These are phyloP conservation scores for Eupeodes latifasciatus DNA, from an alignment of 2,888 invertebrate species.

Conservation along the genomic window DNA sequence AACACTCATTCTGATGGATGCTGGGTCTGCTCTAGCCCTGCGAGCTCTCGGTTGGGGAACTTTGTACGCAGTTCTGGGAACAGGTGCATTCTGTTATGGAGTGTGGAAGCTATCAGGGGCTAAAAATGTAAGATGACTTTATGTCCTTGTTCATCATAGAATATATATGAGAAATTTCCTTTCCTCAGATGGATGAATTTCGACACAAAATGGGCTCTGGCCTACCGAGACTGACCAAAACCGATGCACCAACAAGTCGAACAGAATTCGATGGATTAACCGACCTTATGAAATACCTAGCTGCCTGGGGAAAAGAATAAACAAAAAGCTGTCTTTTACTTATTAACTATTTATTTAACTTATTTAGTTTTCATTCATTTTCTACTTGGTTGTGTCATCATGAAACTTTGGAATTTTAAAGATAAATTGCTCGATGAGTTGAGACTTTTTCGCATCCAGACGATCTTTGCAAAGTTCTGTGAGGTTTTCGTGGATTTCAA, in stretches of 20 bases:
- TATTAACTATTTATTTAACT: conserved; percentile 9
- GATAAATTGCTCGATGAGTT: conserved; percentile 62
- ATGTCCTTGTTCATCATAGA: too few relatives aligned
- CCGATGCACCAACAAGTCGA: conserved; percentile 91
- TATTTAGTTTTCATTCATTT: conserved; percentile 35
- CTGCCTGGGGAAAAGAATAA: conserved; percentile 84
- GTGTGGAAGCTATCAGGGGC: conserved; percentile 96
- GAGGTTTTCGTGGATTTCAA: conserved; percentile 77
- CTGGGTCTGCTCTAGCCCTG: conserved; percentile 91
- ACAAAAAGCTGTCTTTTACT: conserved; percentile 5
- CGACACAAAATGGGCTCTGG: conserved; percentile 90
- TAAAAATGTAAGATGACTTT: conserved; percentile 87
- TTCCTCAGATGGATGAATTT: conserved; percentile 91
- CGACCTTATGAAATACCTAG: conserved; percentile 92
- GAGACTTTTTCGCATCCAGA: conserved; percentile 54
- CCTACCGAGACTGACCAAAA: conserved; percentile 91
- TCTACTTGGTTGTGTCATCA: neutral
- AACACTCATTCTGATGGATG: conserved; percentile 88
- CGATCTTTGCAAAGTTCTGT: conserved; percentile 72
- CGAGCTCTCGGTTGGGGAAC: conserved; percentile 95
- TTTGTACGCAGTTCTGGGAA: conserved; percentile 93
- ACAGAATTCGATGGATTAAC: conserved; percentile 94
- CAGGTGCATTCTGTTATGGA: conserved; percentile 91
- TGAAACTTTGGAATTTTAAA: conserved; percentile 43
- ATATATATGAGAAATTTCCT: neutral